Evolutionary conservation across 2,888 invertebrate genomes (phyloP).

Genomic region (Thereva nobilitata): DNA sequence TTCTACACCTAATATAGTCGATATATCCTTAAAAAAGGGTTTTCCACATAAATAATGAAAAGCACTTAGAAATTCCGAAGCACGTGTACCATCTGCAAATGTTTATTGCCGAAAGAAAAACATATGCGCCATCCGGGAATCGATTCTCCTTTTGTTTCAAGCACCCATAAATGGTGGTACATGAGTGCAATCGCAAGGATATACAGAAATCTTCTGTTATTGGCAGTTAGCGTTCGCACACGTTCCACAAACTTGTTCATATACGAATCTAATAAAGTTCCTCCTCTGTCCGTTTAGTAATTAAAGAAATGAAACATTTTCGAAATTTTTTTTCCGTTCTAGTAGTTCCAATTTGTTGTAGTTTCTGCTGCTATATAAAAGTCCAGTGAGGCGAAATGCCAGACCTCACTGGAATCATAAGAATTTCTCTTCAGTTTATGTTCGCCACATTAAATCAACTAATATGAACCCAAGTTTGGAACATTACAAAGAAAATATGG

Average conservation of each 20-base stretch:
- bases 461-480: slow-evolving; percentile 53
- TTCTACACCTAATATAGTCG: slow-evolving; percentile 43
- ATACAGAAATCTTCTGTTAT: slow-evolving; percentile 27
- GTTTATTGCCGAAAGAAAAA: slow-evolving; percentile 39
- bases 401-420: neutral
- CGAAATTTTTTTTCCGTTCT: too few relatives aligned
- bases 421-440: slow-evolving; percentile 50
- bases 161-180: slow-evolving; percentile 13
- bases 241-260: slow-evolving; percentile 27
- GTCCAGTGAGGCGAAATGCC: slow-evolving; percentile 19
- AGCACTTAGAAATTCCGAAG: slow-evolving; percentile 40
- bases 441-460: slow-evolving; percentile 56
- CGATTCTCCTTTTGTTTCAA: slow-evolving; percentile 31
- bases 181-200: slow-evolving; percentile 18
- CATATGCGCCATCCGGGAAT: slow-evolving; percentile 44
- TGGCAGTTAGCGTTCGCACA: slow-evolving; percentile 37
- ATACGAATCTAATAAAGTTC: slow-evolving; percentile 15
- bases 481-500: slow-evolving; percentile 22
- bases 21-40: slow-evolving; percentile 37
- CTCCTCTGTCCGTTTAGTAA: slow-evolving; percentile 20
- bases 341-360: too few relatives aligned
- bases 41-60: slow-evolving; percentile 43
- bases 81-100: slow-evolving; percentile 41
- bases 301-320: too few relatives aligned
- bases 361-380: neutral